These are phyloP conservation scores for Helostoma temminkii DNA, from an alignment of 2,797 vertebrate genomes.

Conservation along the genomic window DNA sequence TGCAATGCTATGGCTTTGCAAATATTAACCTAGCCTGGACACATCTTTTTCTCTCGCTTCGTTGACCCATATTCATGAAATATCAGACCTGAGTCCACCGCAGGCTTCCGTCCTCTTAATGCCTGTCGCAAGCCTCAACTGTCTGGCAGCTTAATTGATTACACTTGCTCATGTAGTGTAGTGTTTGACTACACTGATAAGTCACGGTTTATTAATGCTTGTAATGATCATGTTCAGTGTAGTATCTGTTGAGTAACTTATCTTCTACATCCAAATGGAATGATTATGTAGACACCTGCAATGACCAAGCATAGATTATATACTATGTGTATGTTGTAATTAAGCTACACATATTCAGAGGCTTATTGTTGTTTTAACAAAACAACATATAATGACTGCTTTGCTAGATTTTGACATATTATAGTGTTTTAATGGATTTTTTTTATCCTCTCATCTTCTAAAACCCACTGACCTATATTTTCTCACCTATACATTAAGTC, in stretches of 20 bases:
- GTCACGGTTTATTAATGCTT: conserved; percentile 10
- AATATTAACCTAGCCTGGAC: not conserved
- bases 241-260: conserved; percentile 16
- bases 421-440: not conserved
- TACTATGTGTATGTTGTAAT: not conserved
- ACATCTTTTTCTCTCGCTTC: not conserved
- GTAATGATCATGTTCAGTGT: not conserved
- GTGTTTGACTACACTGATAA: conserved; percentile 27
- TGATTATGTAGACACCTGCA: not conserved
- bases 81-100: conserved; percentile 5
- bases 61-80: conserved; percentile 38
- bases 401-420: not conserved
- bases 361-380: not conserved
- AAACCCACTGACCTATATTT: conserved; percentile 49
- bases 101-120: not conserved
- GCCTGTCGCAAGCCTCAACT: conserved; percentile 1
- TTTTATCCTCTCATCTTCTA: not conserved
- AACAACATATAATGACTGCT: not conserved
- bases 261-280: not conserved
- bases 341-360: not conserved
- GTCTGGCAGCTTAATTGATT: not conserved
- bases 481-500: conserved; percentile 13
- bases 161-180: not conserved
- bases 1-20: not conserved
- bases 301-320: conserved; percentile 9